Base-by-base conservation (phyloP, 2,113 vertebrate species). In the Oncorhynchus nerka region DNA sequence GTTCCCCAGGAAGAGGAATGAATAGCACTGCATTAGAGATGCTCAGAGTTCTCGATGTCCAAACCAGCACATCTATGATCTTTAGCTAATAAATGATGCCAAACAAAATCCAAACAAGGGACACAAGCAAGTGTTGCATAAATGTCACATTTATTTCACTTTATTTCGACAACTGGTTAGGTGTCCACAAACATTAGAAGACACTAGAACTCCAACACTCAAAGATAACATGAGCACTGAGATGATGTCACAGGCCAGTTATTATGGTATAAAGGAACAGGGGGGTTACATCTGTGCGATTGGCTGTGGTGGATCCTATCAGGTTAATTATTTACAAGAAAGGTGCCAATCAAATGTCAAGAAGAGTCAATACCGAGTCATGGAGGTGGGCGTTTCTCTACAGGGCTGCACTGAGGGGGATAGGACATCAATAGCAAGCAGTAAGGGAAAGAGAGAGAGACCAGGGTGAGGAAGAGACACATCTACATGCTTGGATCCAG, bases 91-190 rank as follows among this genome's bases (percentile, higher is more conserved):
- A 26, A 69, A 1, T 8, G n/a, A 62, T 48, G 5, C 22, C 12
- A 49, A 1, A 57, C 30, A 45, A 39, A 80, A 75, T 11, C 26
- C 16, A 79, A 73, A 84, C 70, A 82, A 71, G 79, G 6, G 26
- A 88, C 73, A 75, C 69, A 24, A 45, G 77, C 30, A 74, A 77
- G 73, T 70, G n/a, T 66, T 93, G 89, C 87, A 76, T 90, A 88
- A 89, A 85, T 95, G 93, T 92, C 92, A 96, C 94, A 87, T 96
- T 96, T 95, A 97, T 88, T 89, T 89, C 24, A 73, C 65, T 88
- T 71, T 77, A 86, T 85, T 73, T 84, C 81, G 61, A 89, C 83
- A 91, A 96, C 93, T 94, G 91, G 90, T 88, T 93, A 93, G 84
- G 91, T 92, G 92, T 93, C 92, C 93, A 94, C 92, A 91, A 85